Evolutionary conservation across 2,113 vertebrate genomes (phyloP), one percentile per base, ranked within the genome.

Genomic region (Paratilapia polleni): DNA sequence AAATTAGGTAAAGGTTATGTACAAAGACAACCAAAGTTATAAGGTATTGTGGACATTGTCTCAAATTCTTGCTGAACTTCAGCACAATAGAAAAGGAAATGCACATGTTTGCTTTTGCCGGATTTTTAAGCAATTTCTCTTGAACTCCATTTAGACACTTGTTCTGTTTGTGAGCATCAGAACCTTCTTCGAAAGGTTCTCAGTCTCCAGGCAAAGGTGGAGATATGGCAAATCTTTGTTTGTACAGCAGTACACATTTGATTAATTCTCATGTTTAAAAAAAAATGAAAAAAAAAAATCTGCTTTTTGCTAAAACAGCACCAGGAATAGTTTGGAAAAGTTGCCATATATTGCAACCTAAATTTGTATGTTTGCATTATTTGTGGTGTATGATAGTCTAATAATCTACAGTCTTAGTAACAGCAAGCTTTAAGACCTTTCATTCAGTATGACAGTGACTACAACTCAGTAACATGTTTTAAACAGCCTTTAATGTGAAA

Each of bases 401-500:
- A 19, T 73, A 34, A 54, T 54, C 26, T 73, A 31, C 43, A 73
- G 0, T 24, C 64, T 70, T 49, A 49, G 22, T 11, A 70, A 70
- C 24, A 70, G 24, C 24, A 70, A 70, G 22, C 1, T 70, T 70
- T 70, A 49, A 52, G 0, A 0, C 22, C 5, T 28, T 52, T 73
- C 2, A 73, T 14, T 73, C 47, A n/a, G 0, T n/a, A 73, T 31
- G 43, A 20, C 10, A 49, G 2, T 73, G 19, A 73, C 47, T 73
- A 6, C 11, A 73, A 52, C 0, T 0, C 0, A 52, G 66, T 70
- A 34, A 31, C 28, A 6, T n/a, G 9, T 60, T 47, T 75, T 0
- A 58, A 49, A 38, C 8, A 20, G 17, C 11, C 6, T 68, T 76
- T 2, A 34, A 19, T 41, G 41, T 28, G 5, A 34, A 12, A 3